Evolutionary conservation across 2,113 vertebrate genomes (phyloP), one percentile per base, ranked within the genome.

Genomic region (Danionella cerebrum): DNA sequence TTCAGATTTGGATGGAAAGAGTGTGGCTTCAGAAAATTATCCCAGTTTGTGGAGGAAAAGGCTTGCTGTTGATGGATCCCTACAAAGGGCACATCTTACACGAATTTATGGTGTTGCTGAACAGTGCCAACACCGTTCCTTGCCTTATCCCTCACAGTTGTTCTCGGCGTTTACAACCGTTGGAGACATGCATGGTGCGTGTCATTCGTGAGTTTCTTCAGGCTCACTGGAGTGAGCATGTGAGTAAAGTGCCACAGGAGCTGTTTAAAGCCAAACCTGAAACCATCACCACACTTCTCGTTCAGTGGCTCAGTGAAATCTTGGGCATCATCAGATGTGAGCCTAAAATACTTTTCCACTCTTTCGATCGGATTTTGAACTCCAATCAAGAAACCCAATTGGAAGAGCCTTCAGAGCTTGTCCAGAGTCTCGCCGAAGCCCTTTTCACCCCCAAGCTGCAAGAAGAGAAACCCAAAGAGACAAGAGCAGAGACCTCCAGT

Each of bases 181-280:
- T 98, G 2, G 88, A 95, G 0, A 84, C 92, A 1, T 97, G 93
- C 10, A 82, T 95, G 64, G 90, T 88, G 12, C 83, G 90, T 0
- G 90, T 91, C 12, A 75, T 98, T 5, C 80, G 87, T 10, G 89
- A 84, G 58, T 95, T 96, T 78, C 78, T 98, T 45, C 90, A 91
- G 75, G 88, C 86, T 2, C 90, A 92, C 14, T 97, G 96, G 94
- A 84, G 73, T 6, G 90, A 91, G 39, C 78, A 83, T 66, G 86
- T 87, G 0, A 73, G 68, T 0, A 75, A 0, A 84, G 82, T 6
- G 79, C 84, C 2, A 47, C 72, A 21, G 27, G 72, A 0, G 85
- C 84, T 77, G n/a, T 50, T 65, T 11, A 84, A 88, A 50, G 75
- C 88, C 60, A 76, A 29, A 77, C 38, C 71, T 0, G 77, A 85